Evolutionary conservation across 2,113 vertebrate genomes (phyloP).

Genomic region (Sterna hirundo): DNA sequence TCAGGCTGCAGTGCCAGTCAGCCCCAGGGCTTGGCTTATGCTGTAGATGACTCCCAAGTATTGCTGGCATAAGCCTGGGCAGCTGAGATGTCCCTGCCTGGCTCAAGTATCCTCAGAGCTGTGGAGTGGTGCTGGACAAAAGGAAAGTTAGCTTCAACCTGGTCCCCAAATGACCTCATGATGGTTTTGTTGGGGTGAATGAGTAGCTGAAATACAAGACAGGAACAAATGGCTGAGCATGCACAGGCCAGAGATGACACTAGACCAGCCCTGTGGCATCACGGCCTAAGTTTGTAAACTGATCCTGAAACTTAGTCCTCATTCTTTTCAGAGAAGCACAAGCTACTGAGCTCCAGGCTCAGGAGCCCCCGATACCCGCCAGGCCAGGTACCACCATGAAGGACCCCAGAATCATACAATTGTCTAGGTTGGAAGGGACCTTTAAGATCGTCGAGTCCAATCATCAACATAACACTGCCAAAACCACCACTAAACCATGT

Average conservation of each 20-base stretch:
- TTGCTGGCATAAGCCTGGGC: background rate
- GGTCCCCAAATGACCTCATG: fast-evolving
- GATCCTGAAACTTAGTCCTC: background rate
- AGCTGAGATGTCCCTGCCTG: background rate
- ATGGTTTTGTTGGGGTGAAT: background rate
- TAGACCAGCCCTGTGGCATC: background rate
- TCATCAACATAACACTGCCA: too few species aligned
- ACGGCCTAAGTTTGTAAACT: background rate
- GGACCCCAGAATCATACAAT: background rate
- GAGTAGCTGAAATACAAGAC: background rate
- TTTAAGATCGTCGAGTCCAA: too few species aligned
- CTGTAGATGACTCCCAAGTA: background rate
- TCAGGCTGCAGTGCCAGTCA: background rate
- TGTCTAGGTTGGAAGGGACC: too few species aligned
- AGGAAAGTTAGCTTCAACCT: background rate
- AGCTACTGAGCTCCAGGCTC: background rate
- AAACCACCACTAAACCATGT: too few species aligned
- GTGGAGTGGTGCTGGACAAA: background rate
- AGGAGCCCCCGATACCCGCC: background rate
- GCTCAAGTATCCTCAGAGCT: background rate
- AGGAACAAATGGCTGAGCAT: background rate
- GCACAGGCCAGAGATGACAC: background rate
- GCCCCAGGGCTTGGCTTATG: background rate
- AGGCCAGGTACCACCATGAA: background rate
- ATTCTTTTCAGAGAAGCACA: background rate